Evolutionary conservation across 2,113 vertebrate genomes (phyloP), one percentile per base, ranked within the genome.

Genomic region (Lota lota): DNA sequence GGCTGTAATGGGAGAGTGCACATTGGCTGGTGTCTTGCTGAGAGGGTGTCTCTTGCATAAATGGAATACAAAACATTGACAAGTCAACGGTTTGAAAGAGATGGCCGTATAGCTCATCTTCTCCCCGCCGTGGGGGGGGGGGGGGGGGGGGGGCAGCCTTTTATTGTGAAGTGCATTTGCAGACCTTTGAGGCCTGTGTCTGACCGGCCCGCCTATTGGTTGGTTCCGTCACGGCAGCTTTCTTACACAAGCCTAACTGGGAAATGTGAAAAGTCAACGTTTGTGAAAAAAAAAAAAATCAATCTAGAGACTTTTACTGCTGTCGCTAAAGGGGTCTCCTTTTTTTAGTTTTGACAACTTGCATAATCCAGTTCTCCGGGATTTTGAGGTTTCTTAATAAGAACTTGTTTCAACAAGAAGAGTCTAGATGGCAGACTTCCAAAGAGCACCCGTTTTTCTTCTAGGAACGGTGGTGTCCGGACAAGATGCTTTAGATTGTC

Each of bases 1-100:
- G 21, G 36, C 36, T 73, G 22, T 64, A 57, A 68, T 64, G 68
- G 74, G 59, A 61, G 24, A 72, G 63, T 61, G 64, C 66, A 53
- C 65, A 68, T 0, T 22, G 36, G 56, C 54, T 15, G 18, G 57
- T 63, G 68, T 58, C 22, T 69, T 75, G 60, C 81, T 73, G 76
- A 69, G 70, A 61, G 28, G 63, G 61, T 22, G 40, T 47, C 22
- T 50, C 21, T 75, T 68, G 62, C 7, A 19, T 16, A 54, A 22
- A 56, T 47, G 58, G 14, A 61, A 61, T 56, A 61, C 28, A 57
- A 51, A 22, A 40, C 40, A 47, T 47, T 8, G 40, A 47, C 40
- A 47, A 47, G 40, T 47, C 10, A 12, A 61, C 8, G 16, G 18
- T 18, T n/a, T 56, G 53, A 14, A 17, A 56, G n/a, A 56, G 53